Base-by-base conservation (phyloP, 37 sponge, comb jelly and placozoan species). In the Oopsacas minuta region DNA sequence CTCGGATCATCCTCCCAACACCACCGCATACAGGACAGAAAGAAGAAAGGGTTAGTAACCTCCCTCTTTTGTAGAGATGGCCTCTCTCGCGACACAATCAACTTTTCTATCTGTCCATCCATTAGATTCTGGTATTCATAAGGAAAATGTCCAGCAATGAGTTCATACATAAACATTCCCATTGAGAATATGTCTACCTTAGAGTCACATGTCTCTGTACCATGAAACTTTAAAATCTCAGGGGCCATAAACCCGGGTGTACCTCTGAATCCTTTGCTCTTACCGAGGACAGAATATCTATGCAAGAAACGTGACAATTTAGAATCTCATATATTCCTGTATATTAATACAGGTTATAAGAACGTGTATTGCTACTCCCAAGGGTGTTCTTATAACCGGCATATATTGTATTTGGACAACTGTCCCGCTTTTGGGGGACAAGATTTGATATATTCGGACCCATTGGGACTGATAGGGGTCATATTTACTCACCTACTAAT, bases 221-320 rank as follows among this genome's bases (percentile, higher is more conserved):
- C 95, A 0, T 85, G 86, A 52, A 90, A 94, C 42, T 87, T 88
- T 10, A 94, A 82, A 17, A 94, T 94, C 87, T 94, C 95, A 37
- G 95, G 95, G n/a, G 95, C 95, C 91, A 92, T 90, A 83, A 94
- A 94, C 1, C 92, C 95, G 0, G 91, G 93, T 0, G 93, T 93
- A 0, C 95, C 95, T 52, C 91, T 88, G 85, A 87, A 91, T 39
- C 91, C 91, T 85, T 87, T 89, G 51, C 85, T 86, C 17, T 92
- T 86, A 0, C 91, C 91, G 1, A 92, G 87, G 38, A 61, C 75
- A 12, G 75, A 61, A 34, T 61, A 61, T 34, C 75, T 61, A 34
- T 25, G n/a, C n/a, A n/a, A n/a, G n/a, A n/a, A n/a, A n/a, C n/a
- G n/a, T n/a, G n/a, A n/a, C n/a, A n/a, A n/a, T n/a, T n/a, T n/a